Base-by-base conservation (phyloP, 2,113 vertebrate genomes). In the Cyanoliseus patagonus region DNA sequence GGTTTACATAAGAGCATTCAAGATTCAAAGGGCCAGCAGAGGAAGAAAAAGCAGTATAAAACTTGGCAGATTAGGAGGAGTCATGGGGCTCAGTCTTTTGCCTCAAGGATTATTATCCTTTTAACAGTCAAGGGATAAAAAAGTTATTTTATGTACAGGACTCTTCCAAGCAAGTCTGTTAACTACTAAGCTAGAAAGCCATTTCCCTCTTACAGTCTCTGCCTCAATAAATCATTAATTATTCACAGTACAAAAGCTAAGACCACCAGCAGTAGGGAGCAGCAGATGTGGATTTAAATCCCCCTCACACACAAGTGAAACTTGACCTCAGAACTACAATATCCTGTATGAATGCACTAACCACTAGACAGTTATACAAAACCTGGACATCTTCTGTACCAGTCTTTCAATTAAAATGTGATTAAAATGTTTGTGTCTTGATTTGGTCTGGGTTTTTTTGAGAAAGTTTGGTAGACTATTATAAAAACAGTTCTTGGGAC, bases 1-100 rank as follows among this genome's bases (percentile, higher is more conserved):
- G 10, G 55, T 94, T 77, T 47, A 92, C 35, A 35, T 91, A 75
- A 87, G 62, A 85, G 33, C 3, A 17, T 83, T 67, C 47, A 92
- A 87, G 44, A 95, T 85, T 85, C 47, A 84, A 93, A 75, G 78
- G 67, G 84, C 35, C 73, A 31, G 35, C 35, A 69, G 30, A 90
- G 30, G 67, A 93, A 90, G 30, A 88, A 91, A 91, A 67, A 83
- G 30, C 10, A 69, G 20, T 62, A 91, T 74, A 88, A 86, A 92
- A 91, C 22, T 92, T 24, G 4, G 69, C 51, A 95, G 92, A 92
- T 93, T 85, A 96, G 88, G 66, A 89, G 61, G 41, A 94, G 90
- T 92, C 94, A 88, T 66, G 63, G 67, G 67, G 85, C 70, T 95
- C 90, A 62, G n/a, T 76, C 78, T 83, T 94, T 94, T 80, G 67